Base-by-base conservation (phyloP, 1,140 invertebrate genomes). In the Ceratitis capitata region DNA sequence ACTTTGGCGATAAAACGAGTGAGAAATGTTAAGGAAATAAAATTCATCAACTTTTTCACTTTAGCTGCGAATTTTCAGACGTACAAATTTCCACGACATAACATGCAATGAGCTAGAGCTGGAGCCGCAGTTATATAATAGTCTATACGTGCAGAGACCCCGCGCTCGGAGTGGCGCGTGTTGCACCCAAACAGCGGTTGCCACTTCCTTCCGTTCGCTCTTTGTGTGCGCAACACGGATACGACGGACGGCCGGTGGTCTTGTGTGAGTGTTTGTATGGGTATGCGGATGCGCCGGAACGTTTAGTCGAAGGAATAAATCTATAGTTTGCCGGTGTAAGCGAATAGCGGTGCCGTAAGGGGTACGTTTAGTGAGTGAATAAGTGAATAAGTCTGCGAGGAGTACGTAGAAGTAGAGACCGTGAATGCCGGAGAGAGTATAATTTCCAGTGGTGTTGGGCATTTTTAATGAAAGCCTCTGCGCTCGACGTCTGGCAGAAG, bases 21-120 rank as follows among this genome's bases (percentile, higher is more conserved):
- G 69, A 45, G 69, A 78, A 78, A 47, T 78, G 39, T 45, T 45
- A 45, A 78, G 69, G 69, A 78, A 45, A 78, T 78, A 78, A 78
- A 78, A 78, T 78, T 78, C 69, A 78, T 78, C 69, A 78, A 78
- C 69, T 78, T 78, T 78, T 78, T 78, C 69, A 78, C 69, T 78
- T 78, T 78, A 78, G 69, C 69, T 78, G 69, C 69, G 69, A 47
- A 78, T 78, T 69, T 78, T 45, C 69, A 78, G 39, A 78, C 61
- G 39, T 78, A 42, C 39, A 78, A 64, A 35, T 45, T 45, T 19
- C 39, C 4, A 7, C 39, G 23, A n/a, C 69, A 1, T 2, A 26
- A 10, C 4, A 19, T 9, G 61, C 29, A 61, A 61, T 61, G 61
- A 19, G 61, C 4, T 29, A 1, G 16, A 69, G 61, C 10, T 69